Evolutionary conservation across 2,113 vertebrate genomes (phyloP).

Genomic region (Monopterus albus): DNA sequence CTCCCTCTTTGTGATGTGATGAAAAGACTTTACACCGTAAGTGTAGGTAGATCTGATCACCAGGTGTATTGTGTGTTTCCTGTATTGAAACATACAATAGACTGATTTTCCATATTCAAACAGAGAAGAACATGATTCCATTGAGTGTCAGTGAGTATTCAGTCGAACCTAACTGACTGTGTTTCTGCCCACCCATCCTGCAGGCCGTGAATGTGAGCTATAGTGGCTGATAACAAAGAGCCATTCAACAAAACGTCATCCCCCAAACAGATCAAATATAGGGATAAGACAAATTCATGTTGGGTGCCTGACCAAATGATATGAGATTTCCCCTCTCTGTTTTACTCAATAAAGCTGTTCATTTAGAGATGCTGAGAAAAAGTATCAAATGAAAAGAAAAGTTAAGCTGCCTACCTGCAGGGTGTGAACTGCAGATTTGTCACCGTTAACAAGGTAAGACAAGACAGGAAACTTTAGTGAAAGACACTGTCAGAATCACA

Average conservation of each 20-base stretch:
- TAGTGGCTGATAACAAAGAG: constrained; percentile 65
- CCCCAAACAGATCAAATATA: constrained; percentile 64
- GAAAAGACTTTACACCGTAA: constrained; percentile 13
- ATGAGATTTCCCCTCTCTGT: constrained; percentile 60
- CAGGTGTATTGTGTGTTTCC: neutral
- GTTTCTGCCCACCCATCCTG: constrained; percentile 61
- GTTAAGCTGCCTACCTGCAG: constrained; percentile 18
- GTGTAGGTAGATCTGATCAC: constrained; percentile 18
- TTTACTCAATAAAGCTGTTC: constrained; percentile 32
- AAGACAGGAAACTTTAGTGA: constrained; percentile 18
- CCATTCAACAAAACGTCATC: constrained; percentile 57
- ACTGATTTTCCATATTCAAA: constrained; percentile 31
- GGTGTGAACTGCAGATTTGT: constrained; percentile 10
- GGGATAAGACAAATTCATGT: constrained; percentile 63
- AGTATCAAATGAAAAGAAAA: constrained; percentile 31
- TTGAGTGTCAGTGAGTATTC: constrained; percentile 14
- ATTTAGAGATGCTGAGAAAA: constrained; percentile 21
- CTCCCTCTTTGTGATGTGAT: constrained; percentile 19
- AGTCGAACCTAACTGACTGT: constrained; percentile 46
- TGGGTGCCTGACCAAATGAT: constrained; percentile 37
- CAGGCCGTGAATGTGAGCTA: constrained; percentile 46
- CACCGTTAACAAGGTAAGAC: neutral
- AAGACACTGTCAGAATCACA: neutral
- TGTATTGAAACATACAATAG: constrained; percentile 9
- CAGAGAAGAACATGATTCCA: constrained; percentile 26